Conservation (phyloP, 2,888 invertebrate species). For the Chrysomela aeneicollis region DNA sequence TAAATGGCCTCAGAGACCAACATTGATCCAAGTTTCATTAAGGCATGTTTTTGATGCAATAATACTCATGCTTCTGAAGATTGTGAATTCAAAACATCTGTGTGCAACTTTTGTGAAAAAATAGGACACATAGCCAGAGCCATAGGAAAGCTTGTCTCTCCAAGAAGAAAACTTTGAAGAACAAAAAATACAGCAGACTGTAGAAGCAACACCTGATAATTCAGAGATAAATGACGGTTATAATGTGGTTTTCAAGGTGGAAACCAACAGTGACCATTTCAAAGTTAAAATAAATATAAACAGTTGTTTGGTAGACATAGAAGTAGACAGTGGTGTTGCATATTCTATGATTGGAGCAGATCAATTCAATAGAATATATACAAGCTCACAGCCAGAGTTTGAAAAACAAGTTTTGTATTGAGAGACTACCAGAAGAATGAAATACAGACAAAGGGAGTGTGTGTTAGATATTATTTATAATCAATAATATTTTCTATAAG, state of each 20-base stretch:
- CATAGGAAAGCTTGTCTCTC: too few relatives aligned
- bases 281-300: slow-evolving; percentile 9
- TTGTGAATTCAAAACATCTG: too few relatives aligned
- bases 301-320: slow-evolving; percentile 7
- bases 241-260: slow-evolving; percentile 9
- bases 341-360: slow-evolving; percentile 11
- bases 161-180: background rate
- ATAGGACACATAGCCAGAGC: background rate
- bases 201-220: background rate
- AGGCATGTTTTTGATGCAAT: too few relatives aligned
- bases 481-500: too few relatives aligned
- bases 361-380: slow-evolving; percentile 6
- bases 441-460: slow-evolving; percentile 16
- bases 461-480: too few relatives aligned
- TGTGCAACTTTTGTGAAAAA: too few relatives aligned
- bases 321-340: slow-evolving; percentile 3
- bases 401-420: slow-evolving; percentile 15
- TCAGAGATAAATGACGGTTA: slow-evolving; percentile 4
- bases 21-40: too few relatives aligned
- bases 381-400: slow-evolving; percentile 4
- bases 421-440: slow-evolving; percentile 21
- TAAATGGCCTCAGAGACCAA: background rate
- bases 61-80: too few relatives aligned
- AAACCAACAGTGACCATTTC: slow-evolving; percentile 5
- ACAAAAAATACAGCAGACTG: background rate